These are phyloP conservation scores for Andrena bicolor DNA, from an alignment of 2,888 invertebrate species.

Conservation along the genomic window DNA sequence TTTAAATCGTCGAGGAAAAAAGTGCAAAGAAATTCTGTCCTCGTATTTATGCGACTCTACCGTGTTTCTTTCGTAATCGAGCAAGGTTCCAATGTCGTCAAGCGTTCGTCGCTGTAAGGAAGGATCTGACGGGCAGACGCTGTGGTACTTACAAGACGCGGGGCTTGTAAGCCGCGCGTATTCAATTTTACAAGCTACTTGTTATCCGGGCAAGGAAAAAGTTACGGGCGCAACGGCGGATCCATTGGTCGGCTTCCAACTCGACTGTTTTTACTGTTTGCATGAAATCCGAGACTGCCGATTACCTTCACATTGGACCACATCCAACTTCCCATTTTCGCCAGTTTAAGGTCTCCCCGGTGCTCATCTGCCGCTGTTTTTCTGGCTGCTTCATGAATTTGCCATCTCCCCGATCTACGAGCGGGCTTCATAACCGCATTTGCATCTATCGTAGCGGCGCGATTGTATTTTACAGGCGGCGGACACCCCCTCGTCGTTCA, in stretches of 20 bases:
- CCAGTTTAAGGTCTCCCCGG: slow-evolving; percentile 72
- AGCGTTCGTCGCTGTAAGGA: not conserved
- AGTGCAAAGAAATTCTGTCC: no score
- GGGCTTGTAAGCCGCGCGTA: slow-evolving; percentile 48
- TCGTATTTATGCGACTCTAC: no score
- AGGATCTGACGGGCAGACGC: not conserved
- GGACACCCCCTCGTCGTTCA: not conserved
- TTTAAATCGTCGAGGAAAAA: no score
- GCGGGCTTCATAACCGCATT: slow-evolving; percentile 61
- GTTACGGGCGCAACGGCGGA: slow-evolving; percentile 67
- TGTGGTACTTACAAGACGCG: not conserved
- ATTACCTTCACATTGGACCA: slow-evolving; percentile 79
- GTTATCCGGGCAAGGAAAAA: slow-evolving; percentile 66
- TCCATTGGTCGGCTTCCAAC: slow-evolving; percentile 78
- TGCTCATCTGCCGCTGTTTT: slow-evolving; percentile 67
- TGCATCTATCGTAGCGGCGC: slow-evolving; percentile 44
- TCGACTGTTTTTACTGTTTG: slow-evolving; percentile 76
- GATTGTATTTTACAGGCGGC: not conserved
- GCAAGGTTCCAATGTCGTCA: slow-evolving; percentile 2
- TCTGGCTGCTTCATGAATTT: slow-evolving; percentile 61
- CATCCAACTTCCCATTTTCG: slow-evolving; percentile 80
- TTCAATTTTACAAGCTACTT: slow-evolving; percentile 73
- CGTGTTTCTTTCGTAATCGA: no score
- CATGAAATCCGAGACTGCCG: slow-evolving; percentile 74
- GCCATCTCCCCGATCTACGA: slow-evolving; percentile 59